These are phyloP conservation scores for Lampris megalopsis DNA, from an alignment of 2,113 vertebrate species.

Conservation along the genomic window DNA sequence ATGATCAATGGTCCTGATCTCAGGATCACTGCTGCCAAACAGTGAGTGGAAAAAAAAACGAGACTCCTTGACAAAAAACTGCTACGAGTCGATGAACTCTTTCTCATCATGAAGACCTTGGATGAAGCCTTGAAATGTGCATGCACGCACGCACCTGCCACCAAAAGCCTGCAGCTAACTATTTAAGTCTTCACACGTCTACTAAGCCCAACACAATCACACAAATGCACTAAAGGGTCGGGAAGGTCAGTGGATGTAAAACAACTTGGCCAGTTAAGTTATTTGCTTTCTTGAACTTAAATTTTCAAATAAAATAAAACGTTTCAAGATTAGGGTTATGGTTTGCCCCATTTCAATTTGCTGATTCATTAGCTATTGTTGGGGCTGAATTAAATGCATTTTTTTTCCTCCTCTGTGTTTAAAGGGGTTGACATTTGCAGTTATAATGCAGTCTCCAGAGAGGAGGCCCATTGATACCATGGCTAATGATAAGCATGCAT, in stretches of 20 bases:
- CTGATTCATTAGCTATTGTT: slow-evolving; percentile 61
- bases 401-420: slow-evolving; percentile 30
- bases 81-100: slow-evolving; percentile 11
- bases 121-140: neutral
- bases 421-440: slow-evolving; percentile 69
- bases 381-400: slow-evolving; percentile 51
- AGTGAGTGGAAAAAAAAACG: slow-evolving; percentile 20
- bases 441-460: slow-evolving; percentile 83
- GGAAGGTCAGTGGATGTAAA: too few species aligned
- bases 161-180: neutral
- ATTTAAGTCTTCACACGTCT: too few species aligned
- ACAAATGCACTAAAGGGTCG: too few species aligned
- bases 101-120: slow-evolving; percentile 23
- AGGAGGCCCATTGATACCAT: slow-evolving; percentile 81
- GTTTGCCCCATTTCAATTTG: slow-evolving; percentile 26
- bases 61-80: slow-evolving; percentile 13
- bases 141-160: too few species aligned
- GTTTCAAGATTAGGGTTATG: neutral
- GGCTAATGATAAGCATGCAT: slow-evolving; percentile 83
- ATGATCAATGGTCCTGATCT: slow-evolving; percentile 88
- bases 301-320: neutral
- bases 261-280: neutral
- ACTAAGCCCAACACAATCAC: too few species aligned
- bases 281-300: neutral
- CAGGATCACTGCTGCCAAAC: slow-evolving; percentile 66